Conservation (phyloP, 1,140 invertebrate species). For the Hypothenemus hampei region DNA sequence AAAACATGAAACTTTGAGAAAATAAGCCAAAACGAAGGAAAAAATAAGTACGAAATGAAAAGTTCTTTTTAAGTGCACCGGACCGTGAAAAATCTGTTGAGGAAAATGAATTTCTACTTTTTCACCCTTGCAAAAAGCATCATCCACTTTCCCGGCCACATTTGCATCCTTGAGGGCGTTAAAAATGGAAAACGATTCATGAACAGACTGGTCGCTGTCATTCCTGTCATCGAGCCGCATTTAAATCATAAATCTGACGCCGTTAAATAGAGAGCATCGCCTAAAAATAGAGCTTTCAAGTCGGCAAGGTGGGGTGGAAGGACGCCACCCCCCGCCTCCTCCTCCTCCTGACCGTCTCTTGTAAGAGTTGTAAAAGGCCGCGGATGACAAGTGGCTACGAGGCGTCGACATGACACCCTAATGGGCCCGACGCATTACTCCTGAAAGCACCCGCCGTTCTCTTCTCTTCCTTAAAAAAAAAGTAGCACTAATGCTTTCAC, state of each 20-base stretch:
- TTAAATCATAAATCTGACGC: slow-evolving; percentile 16
- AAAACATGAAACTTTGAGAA: no score
- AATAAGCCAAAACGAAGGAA: no score
- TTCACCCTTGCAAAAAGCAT: no score
- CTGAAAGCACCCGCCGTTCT: slow-evolving; percentile 15
- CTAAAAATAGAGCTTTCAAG: slow-evolving; percentile 25
- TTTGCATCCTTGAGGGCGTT: no score
- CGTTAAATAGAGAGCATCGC: slow-evolving; percentile 10
- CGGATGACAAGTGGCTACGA: slow-evolving; percentile 34
- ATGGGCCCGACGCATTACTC: slow-evolving; percentile 31
- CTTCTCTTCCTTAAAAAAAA: slow-evolving; percentile 18
- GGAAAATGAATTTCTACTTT: no score
- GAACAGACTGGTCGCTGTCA: slow-evolving; percentile 17
- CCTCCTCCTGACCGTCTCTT: no score
- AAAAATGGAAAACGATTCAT: slow-evolving; percentile 19
- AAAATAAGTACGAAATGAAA: no score
- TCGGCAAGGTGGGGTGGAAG: background rate
- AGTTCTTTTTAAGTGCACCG: no score
- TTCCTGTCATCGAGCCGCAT: slow-evolving; percentile 8
- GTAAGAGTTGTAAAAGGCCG: slow-evolving; percentile 26
- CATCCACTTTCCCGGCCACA: no score
- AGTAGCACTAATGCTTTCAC: slow-evolving; percentile 27
- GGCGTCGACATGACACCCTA: slow-evolving; percentile 34
- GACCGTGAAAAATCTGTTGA: no score
- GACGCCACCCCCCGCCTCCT: no score